Base-by-base conservation (phyloP, 2,113 vertebrate genomes). In the Hemicordylus capensis region DNA sequence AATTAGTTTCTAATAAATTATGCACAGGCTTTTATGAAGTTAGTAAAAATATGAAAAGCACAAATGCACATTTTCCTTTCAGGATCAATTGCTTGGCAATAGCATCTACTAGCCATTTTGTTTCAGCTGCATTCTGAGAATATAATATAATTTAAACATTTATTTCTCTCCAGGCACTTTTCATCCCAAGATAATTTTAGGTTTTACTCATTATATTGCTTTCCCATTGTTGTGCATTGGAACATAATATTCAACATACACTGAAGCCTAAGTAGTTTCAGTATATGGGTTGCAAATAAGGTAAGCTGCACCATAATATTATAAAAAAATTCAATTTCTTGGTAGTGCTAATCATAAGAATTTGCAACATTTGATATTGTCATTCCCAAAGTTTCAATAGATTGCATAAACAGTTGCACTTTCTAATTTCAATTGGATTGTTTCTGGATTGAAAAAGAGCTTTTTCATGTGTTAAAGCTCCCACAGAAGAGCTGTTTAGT, bases 1-100 rank as follows among this genome's bases (percentile, higher is more conserved):
- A 95, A 96, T 94, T 96, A 90, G 77, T 86, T 93, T 92, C 90
- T 94, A 90, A 93, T 96, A 95, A 94, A 96, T 95, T 96, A 95
- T 94, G 81, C 85, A 96, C 74, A 56, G 44, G 28, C 59, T 94
- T 80, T 93, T 92, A 90, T 91, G 83, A 95, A 95, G 73, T 88
- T 93, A 93, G 84, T 89, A 92, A 91, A 95, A 92, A 89, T 59
- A 69, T 85, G 74, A 89, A 83, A 69, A 9, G 44, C 58, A 82
- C 2, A 88, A 78, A 48, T 83, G 31, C 3, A 66, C 51, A 81
- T 72, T 84, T 73, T 84, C 6, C 80, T 94, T 85, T 64, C 58
- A 89, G 26, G 28, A 81, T 4, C n/a, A 84, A 77, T 11, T 85
- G 46, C 78, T 89, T 90, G 79, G 10, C n/a, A 87, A 78, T 6